Conservation (phyloP, 1,140 invertebrate species). For the Ips nitidus region DNA sequence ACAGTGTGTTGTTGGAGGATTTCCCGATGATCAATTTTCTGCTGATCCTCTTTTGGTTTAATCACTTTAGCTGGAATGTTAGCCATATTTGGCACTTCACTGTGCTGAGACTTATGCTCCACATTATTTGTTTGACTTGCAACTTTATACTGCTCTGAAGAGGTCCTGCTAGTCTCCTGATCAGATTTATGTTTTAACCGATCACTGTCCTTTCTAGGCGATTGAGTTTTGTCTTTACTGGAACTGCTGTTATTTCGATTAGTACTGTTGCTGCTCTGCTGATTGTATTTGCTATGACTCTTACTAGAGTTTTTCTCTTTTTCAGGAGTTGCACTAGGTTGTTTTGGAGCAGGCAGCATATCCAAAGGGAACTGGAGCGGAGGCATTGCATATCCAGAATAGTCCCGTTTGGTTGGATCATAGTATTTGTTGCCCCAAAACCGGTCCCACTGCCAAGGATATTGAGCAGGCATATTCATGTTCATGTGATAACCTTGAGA, state of each 20-base stretch:
- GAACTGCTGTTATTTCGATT: slow-evolving; percentile 37
- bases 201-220: slow-evolving; percentile 47
- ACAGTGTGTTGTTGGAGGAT: slow-evolving; percentile 42
- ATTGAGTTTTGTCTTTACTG: slow-evolving; percentile 51
- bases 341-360: slow-evolving; percentile 47
- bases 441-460: slow-evolving; percentile 64
- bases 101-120: slow-evolving; percentile 17
- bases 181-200: slow-evolving; percentile 36
- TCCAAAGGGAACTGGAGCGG: slow-evolving; percentile 45
- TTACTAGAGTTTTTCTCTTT: slow-evolving; percentile 47
- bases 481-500: slow-evolving; percentile 51
- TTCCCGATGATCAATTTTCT: slow-evolving; percentile 25
- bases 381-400: slow-evolving; percentile 44
- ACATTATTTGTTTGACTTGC: slow-evolving; percentile 11
- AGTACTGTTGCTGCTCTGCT: slow-evolving; percentile 27
- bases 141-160: slow-evolving; percentile 24
- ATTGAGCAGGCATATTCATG: slow-evolving; percentile 55
- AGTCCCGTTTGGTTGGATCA: slow-evolving; percentile 45
- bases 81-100: slow-evolving; percentile 2
- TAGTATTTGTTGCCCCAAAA: slow-evolving; percentile 49
- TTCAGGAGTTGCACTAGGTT: slow-evolving; percentile 48
- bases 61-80: slow-evolving; percentile 4
- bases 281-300: slow-evolving; percentile 43
- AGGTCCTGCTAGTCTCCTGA: slow-evolving; percentile 29
- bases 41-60: slow-evolving; percentile 25